Evolutionary conservation across 2,113 vertebrate genomes (phyloP).

Genomic region (Zosterops pallidus): DNA sequence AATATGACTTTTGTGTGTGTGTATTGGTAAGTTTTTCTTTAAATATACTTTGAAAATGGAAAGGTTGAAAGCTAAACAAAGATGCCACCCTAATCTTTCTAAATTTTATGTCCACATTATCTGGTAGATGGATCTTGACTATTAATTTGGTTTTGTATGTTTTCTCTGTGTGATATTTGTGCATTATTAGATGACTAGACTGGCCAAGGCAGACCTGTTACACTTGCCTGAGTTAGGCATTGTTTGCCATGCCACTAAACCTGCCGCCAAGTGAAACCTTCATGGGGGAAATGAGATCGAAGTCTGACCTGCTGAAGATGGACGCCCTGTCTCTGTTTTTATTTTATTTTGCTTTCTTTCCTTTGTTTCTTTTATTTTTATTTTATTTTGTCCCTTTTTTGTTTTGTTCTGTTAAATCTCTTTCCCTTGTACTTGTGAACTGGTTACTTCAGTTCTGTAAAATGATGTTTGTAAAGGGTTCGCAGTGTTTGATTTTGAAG

Average conservation of each 20-base stretch:
- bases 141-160: conserved; percentile 68
- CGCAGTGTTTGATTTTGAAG: conserved; percentile 68
- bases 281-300: conserved; percentile 97
- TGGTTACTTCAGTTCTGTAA: conserved; percentile 79
- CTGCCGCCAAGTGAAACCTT: conserved; percentile 97
- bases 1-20: conserved; percentile 35
- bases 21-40: conserved; percentile 65
- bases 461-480: conserved; percentile 78
- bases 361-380: conserved; percentile 69
- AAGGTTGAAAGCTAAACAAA: conserved; percentile 70
- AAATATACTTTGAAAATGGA: conserved; percentile 67
- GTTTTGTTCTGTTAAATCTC: conserved; percentile 80
- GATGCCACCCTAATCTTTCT: conserved; percentile 75
- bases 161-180: conserved; percentile 99
- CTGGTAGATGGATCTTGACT: conserved; percentile 67
- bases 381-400: conserved; percentile 84
- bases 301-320: conserved; percentile 98
- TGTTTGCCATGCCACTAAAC: conserved; percentile 99
- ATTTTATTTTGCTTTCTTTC: conserved; percentile 82
- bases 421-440: conserved; percentile 81
- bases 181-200: conserved; percentile 99
- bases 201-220: conserved; percentile 99
- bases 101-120: conserved; percentile 86
- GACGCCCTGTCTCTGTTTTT: conserved; percentile 99
- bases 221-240: conserved; percentile 99